Evolutionary conservation across 2,797 vertebrate genomes (phyloP).

Genomic region (Sphaeramia orbicularis): DNA sequence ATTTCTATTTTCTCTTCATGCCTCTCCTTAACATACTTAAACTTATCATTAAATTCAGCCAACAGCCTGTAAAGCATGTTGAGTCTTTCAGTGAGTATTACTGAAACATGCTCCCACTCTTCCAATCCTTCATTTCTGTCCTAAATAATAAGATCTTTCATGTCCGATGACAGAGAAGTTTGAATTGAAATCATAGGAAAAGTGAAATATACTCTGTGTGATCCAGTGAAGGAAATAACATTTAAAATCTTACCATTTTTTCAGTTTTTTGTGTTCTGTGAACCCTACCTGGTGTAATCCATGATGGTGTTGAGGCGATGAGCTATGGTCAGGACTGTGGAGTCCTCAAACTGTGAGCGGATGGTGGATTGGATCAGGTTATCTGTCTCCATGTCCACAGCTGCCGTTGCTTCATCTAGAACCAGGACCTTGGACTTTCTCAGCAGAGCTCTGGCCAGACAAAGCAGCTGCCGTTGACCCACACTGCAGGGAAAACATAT

Average conservation of each 20-base stretch:
- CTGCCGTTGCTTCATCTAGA: slow-evolving; percentile 96
- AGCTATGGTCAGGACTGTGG: slow-evolving; percentile 95
- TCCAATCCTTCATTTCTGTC: too few relatives aligned
- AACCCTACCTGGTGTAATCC: slow-evolving; percentile 91
- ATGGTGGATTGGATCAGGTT: slow-evolving; percentile 95
- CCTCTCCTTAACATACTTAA: too few relatives aligned
- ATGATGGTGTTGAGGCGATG: slow-evolving; percentile 97
- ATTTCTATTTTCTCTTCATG: too few relatives aligned
- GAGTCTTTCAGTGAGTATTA: too few relatives aligned
- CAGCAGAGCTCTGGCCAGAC: slow-evolving; percentile 94
- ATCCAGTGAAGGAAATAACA: not conserved
- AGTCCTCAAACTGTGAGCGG: slow-evolving; percentile 91
- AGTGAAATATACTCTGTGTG: too few relatives aligned
- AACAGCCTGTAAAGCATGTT: too few relatives aligned
- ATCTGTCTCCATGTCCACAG: slow-evolving; percentile 96
- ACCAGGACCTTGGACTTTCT: slow-evolving; percentile 96
- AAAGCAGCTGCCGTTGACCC: slow-evolving; percentile 95
- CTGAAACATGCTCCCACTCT: too few relatives aligned
- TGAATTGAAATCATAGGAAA: too few relatives aligned
- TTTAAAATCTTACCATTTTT: not conserved
- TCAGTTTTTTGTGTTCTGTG: not conserved
- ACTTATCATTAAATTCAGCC: too few relatives aligned
- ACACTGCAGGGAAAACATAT: slow-evolving; percentile 78
- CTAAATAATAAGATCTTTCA: too few relatives aligned
- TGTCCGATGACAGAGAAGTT: too few relatives aligned